phyloP scores from a whole-genome alignment of 2,797 vertebrate species.

The Babyrousa celebensis region DNA sequence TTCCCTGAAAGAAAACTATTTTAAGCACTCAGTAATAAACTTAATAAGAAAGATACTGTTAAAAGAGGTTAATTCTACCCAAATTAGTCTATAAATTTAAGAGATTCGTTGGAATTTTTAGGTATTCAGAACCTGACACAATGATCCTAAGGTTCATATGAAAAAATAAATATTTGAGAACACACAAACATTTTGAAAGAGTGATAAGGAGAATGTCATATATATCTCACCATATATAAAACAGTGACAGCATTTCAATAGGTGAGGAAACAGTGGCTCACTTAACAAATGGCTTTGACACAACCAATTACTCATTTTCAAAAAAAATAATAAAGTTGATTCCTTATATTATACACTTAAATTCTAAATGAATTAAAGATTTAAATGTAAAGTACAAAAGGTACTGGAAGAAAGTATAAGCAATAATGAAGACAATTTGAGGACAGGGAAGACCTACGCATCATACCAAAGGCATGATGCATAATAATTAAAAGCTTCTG shows the following conservation, averaged over 20 bases:
- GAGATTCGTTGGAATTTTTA: not conserved
- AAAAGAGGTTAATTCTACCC: slow-evolving; percentile 6
- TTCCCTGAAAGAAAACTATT: not conserved
- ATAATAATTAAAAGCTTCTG: not conserved
- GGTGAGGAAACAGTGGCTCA: not conserved
- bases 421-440: not conserved
- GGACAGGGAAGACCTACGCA: not conserved
- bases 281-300: slow-evolving; percentile 33
- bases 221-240: not conserved
- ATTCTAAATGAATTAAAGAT: not conserved
- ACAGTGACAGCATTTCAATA: slow-evolving; percentile 36
- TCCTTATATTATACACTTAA: slow-evolving; percentile 26
- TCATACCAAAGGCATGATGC: not conserved
- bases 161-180: slow-evolving; percentile 27
- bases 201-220: not conserved
- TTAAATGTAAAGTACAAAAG: slow-evolving; percentile 49
- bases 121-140: not conserved
- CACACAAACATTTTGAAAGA: not conserved
- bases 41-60: slow-evolving; percentile 34
- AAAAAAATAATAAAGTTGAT: slow-evolving; percentile 16
- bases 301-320: not conserved
- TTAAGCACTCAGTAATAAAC: slow-evolving; percentile 1
- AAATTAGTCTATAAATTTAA: slow-evolving; percentile 28
- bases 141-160: not conserved
- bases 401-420: not conserved